Evolutionary conservation across 2,888 invertebrate genomes (phyloP).

Genomic region (Trypoxylon attenuatum): DNA sequence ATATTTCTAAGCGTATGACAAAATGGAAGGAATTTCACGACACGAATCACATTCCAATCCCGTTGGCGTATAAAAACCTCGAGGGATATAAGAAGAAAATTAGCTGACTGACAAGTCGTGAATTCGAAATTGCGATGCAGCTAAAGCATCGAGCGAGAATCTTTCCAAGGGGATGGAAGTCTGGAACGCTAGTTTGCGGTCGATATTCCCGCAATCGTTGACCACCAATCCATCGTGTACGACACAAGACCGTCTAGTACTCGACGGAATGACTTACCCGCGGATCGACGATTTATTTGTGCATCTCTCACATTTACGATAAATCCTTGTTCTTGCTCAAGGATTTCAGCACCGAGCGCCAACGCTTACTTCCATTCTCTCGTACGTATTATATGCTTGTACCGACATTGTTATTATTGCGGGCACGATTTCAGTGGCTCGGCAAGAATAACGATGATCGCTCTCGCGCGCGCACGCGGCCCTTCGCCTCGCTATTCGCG

Average conservation of each 20-base stretch:
- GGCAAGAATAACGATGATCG: constrained; percentile 42
- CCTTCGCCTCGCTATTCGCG: constrained; percentile 28
- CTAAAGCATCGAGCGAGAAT: constrained; percentile 25
- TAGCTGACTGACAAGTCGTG: too few species aligned
- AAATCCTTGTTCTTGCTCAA: constrained; percentile 45
- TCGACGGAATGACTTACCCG: constrained; percentile 28
- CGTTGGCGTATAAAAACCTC: too few species aligned
- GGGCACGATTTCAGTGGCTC: constrained; percentile 40
- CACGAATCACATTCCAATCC: too few species aligned
- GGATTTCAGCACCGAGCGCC: constrained; percentile 32
- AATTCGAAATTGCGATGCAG: too few species aligned
- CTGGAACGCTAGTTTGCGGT: constrained; percentile 31
- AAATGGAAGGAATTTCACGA: too few species aligned
- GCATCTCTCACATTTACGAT: constrained; percentile 36
- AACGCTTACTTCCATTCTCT: constrained; percentile 42
- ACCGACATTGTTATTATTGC: constrained; percentile 46
- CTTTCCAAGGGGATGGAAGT: constrained; percentile 37
- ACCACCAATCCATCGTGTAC: constrained; percentile 23
- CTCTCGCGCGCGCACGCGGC: constrained; percentile 31
- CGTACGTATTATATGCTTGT: constrained; percentile 44
- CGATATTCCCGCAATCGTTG: constrained; percentile 39
- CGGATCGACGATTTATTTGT: constrained; percentile 40
- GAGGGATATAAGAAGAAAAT: too few species aligned
- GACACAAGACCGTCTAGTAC: constrained; percentile 10
- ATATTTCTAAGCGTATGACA: too few species aligned